These are phyloP conservation scores for Sminthopsis crassicaudata DNA, from an alignment of 2,113 vertebrate species.

Conservation along the genomic window DNA sequence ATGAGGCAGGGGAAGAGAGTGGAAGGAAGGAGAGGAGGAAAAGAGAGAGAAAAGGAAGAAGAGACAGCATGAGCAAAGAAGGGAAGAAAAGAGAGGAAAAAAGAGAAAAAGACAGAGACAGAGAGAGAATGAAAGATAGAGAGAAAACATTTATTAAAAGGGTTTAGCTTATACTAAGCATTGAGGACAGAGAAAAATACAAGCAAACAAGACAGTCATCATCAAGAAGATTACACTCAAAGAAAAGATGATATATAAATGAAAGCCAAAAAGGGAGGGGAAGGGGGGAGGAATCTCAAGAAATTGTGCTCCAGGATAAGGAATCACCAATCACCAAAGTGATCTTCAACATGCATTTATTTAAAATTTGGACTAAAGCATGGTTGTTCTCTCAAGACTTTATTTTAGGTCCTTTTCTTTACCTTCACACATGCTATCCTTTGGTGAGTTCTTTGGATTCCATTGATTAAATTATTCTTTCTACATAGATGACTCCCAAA, in stretches of 20 bases:
- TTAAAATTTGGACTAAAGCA: not conserved
- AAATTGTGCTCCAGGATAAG: not conserved
- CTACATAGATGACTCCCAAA: not conserved
- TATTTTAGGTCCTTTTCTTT: not conserved
- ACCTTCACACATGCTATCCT: not conserved
- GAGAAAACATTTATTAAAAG: not conserved
- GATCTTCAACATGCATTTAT: not conserved
- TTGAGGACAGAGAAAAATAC: not conserved
- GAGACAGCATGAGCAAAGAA: no score
- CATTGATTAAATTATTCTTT: not conserved
- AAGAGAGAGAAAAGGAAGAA: no score
- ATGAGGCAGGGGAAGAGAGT: no score
- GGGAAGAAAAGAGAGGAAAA: rapidly evolving
- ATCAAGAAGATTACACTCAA: not conserved
- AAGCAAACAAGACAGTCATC: not conserved
- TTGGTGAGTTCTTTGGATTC: not conserved
- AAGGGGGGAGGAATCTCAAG: not conserved
- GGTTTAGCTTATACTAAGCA: not conserved
- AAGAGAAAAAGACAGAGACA: no score
- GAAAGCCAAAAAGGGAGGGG: not conserved
- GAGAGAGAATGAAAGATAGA: not conserved
- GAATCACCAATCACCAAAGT: not conserved
- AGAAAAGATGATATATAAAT: not conserved
- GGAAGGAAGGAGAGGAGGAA: no score
- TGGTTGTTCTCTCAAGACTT: not conserved